Evolutionary conservation across 92 coral and sea anemone species (phyloP).

Genomic region (Palythoa heliodiscus): DNA sequence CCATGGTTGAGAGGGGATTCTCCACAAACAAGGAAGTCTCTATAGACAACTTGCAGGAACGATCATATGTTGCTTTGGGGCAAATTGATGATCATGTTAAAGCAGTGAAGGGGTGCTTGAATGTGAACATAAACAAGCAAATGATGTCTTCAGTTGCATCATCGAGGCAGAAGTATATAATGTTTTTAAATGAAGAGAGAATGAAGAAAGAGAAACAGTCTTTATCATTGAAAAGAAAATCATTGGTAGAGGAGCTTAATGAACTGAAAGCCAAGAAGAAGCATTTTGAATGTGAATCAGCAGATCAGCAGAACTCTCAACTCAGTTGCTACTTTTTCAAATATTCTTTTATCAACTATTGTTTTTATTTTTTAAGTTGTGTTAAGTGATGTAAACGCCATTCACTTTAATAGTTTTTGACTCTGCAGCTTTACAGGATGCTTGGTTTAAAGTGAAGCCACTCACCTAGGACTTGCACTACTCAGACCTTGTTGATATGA

Average conservation of each 20-base stretch:
- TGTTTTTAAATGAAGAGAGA: slow-evolving; percentile 51
- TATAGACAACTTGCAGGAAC: slow-evolving; percentile 29
- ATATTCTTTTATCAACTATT: slow-evolving; percentile 10
- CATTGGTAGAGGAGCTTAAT: slow-evolving; percentile 41
- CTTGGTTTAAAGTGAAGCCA: slow-evolving; percentile 17
- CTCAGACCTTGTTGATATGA: slow-evolving; percentile 11
- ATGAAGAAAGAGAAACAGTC: slow-evolving; percentile 35
- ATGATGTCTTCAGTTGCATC: slow-evolving; percentile 51
- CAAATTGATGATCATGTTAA: slow-evolving; percentile 37
- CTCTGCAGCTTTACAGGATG: slow-evolving; percentile 31
- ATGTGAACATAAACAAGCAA: slow-evolving; percentile 22
- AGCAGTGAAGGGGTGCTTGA: slow-evolving; percentile 33
- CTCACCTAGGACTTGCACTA: slow-evolving; percentile 36
- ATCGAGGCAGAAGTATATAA: slow-evolving; percentile 51
- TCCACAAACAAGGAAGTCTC: neutral
- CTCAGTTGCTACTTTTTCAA: slow-evolving; percentile 29
- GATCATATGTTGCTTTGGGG: neutral
- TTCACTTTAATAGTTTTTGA: slow-evolving; percentile 33
- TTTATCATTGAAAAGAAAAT: slow-evolving; percentile 46
- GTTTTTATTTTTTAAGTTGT: slow-evolving; percentile 24
- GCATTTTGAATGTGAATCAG: slow-evolving; percentile 45
- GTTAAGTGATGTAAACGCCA: slow-evolving; percentile 25
- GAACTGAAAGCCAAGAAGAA: slow-evolving; percentile 45
- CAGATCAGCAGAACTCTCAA: slow-evolving; percentile 27
- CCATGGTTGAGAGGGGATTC: neutral